Base-by-base conservation (phyloP, 2,113 vertebrate genomes). In the Eira barbara region DNA sequence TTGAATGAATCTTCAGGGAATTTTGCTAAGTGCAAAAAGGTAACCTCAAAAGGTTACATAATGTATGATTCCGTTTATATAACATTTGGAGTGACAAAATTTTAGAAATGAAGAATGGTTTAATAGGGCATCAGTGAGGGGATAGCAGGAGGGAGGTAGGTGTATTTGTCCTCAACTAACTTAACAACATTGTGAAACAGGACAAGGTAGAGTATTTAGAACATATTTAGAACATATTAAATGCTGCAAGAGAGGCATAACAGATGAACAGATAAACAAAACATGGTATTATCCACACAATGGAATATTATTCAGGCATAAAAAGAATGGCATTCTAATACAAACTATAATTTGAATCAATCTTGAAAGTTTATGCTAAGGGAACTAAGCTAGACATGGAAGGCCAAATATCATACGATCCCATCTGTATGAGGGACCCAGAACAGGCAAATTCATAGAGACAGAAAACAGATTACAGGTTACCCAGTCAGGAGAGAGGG, bases 121-220 rank as follows among this genome's bases (percentile, higher is more conserved):
- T 91, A 79, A 12, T 39, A 42, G n/a, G n/a, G 23, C 27, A 49
- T 34, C 0, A 4, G 7, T 12, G 45, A 49, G 29, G 29, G 14
- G 7, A 55, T 1, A 69, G 42, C n/a, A 49, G 59, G n/a, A 95
- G 3, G 45, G 6, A 79, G 39, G 18, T 27, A 8, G 21, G 15
- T 63, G 2, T 82, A 14, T 13, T 42, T 83, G 25, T 10, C 67
- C 12, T 89, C 29, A 89, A 81, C n/a, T 85, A 97, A 93, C 15
- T 88, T 94, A 78, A 78, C 4, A 91, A 95, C 83, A 15, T 94
- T 95, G 14, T 91, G 55, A 95, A 57, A 94, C 10, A 95, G 36
- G 21, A 94, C 29, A 52, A 90, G 34, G 10, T 6, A 97, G 18
- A 93, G 29, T 93, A 92, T 45, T 91, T 85, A 93, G 63, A 92